Evolutionary conservation across 2,888 invertebrate genomes (phyloP), one percentile per base, ranked within the genome.

Genomic region (Chrysina gloriosa): DNA sequence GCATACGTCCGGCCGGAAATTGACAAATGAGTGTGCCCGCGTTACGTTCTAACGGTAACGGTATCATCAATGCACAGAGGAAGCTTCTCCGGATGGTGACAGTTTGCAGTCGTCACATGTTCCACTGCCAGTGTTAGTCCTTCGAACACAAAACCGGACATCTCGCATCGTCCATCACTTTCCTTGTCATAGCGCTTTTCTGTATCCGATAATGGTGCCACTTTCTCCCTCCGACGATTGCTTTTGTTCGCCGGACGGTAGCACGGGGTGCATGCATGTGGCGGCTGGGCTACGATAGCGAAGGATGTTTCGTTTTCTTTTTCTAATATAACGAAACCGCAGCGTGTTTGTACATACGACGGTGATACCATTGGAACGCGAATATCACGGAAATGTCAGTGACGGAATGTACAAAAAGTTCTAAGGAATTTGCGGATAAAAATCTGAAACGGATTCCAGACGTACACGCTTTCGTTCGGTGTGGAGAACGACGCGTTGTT

Each of bases 11-110:
- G 36, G n/a, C 29, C 19, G 45, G 48, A 48, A 63, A 21, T 63
- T 63, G 63, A 63, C 63, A 63, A 63, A 63, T 63, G 63, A 63
- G 45, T 29, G 29, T 63, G 63, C 34, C 47, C 47, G 21, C 36
- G 31, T 23, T 31, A 34, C 29, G 29, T 31, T 31, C 29, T 21
- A 25, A 5, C 23, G 42, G 29, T 23, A n/a, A 48, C n/a, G 21
- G 11, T 31, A 34, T 16, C 29, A 63, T 47, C 63, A 36, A 27
- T 31, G 29, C 23, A 56, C 14, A 23, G 34, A 39, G 23, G 56
- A 56, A 36, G 34, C 34, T 48, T 23, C 27, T 48, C 31, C 45
- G 63, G 63, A 45, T 9, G 21, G 21, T 47, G 63, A 63, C 48
- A 48, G 63, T 48, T 48, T 21, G 29, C 48, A 63, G 45, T 48